phyloP scores from a whole-genome alignment of 2,888 invertebrate genomes.

The Thera obeliscata region DNA sequence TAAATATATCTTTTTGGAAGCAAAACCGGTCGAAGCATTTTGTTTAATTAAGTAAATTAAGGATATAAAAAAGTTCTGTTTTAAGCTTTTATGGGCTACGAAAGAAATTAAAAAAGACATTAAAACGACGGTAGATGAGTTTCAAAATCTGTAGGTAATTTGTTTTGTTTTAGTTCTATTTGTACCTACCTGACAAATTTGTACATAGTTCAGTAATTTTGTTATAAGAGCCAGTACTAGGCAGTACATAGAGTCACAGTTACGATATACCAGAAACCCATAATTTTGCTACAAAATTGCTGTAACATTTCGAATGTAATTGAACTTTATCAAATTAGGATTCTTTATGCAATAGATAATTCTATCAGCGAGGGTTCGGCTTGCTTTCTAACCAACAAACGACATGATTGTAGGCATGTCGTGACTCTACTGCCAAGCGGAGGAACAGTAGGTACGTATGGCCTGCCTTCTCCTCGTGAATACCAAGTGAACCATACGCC shows the following conservation, averaged over 20 bases:
- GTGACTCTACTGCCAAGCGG: slow-evolving; percentile 45
- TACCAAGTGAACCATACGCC: slow-evolving; percentile 38
- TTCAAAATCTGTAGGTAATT: slow-evolving; percentile 17
- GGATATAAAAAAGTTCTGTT: slow-evolving; percentile 25
- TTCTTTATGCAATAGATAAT: slow-evolving; percentile 63
- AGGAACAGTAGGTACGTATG: not conserved
- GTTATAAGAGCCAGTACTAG: not conserved
- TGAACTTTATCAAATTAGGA: slow-evolving; percentile 45
- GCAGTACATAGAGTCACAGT: not conserved
- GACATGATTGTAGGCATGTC: slow-evolving; percentile 53
- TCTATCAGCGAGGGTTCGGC: slow-evolving; percentile 59
- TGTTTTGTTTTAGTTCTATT: not conserved
- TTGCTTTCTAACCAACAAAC: slow-evolving; percentile 65
- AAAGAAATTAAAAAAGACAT: slow-evolving; percentile 27
- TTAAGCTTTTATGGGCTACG: slow-evolving; percentile 28
- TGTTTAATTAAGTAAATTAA: slow-evolving; percentile 31
- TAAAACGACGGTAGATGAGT: slow-evolving; percentile 12
- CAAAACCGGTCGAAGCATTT: slow-evolving; percentile 31
- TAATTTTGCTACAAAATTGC: slow-evolving; percentile 11
- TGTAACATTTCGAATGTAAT: slow-evolving; percentile 21
- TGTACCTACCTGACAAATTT: not conserved
- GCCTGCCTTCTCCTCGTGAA: slow-evolving; percentile 22
- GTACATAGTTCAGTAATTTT: not conserved
- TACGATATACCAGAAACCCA: slow-evolving; percentile 9
- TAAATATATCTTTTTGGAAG: slow-evolving; percentile 35